Evolutionary conservation across 2,888 invertebrate species (phyloP), one percentile per base, ranked within the genome.

Genomic region (Lasioglossum zephyrum): DNA sequence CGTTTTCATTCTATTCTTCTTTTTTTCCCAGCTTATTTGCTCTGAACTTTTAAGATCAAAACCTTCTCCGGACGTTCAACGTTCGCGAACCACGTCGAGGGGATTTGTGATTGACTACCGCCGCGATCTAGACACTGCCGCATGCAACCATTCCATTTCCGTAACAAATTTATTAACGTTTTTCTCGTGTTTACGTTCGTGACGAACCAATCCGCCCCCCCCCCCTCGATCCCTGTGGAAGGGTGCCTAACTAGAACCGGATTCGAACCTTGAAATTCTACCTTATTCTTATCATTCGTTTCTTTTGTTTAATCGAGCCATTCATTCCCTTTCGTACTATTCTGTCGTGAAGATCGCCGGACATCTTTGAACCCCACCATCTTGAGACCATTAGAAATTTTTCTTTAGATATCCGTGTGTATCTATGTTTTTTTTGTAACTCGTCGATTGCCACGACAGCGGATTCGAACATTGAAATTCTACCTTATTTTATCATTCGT

Each of bases 1-100:
- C n/a, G 53, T n/a, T 13, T 57, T 22, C 41, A 41, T 16, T 16
- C 9, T 36, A 44, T 77, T 53, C 49, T 77, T 53, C 44, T 60
- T 63, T 22, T 22, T 60, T 36, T 36, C 36, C 53, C 13, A 31
- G 63, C 82, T 82, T 83, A 60, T 78, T 84, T 74, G 41, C 57
- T 44, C 77, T 73, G 77, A 84, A 69, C 41, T 47, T 77, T 11
- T 39, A 26, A 16, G 16, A 57, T 73, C 31, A 57, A 36, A 53
- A 53, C 22, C 22, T 4, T 39, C 1, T 39, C 8, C 22, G 39
- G 41, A 60, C 39, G 22, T 63, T 39, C n/a, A 74, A 44, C n/a
- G 57, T 47, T 26, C 69, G 44, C 66, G 63, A 82, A 36, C n/a
- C 26, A 63, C n/a, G 63, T 63, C 39, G 72, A 53, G 76, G 77